A percentile compares a stretch with the other conserved stretches of the same genome.
phyloP scores from a whole-genome alignment of 2,113 vertebrate genomes.

The Semnopithecus entellus region DNA sequence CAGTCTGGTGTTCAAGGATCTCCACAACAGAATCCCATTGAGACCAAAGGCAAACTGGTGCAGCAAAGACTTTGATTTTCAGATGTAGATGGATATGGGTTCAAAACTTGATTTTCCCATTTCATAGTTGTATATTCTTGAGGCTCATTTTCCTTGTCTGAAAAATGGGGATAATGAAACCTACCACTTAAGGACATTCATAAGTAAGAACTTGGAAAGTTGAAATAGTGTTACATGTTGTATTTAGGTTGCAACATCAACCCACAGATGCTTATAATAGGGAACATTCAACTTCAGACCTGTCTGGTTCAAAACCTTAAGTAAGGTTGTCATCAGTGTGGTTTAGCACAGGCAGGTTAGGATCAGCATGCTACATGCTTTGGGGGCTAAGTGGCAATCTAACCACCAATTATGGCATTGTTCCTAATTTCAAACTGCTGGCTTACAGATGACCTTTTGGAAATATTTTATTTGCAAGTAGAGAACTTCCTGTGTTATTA shows the following conservation, averaged over 20 bases:
- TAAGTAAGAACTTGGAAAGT: conserved; percentile 49
- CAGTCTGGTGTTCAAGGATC: not conserved
- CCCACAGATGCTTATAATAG: conserved; percentile 40
- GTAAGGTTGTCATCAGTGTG: conserved; percentile 27
- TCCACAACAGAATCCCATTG: not conserved
- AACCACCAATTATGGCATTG: conserved; percentile 31
- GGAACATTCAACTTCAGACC: conserved; percentile 59
- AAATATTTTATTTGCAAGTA: conserved; percentile 66
- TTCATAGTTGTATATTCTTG: not conserved
- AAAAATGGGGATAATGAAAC: conserved; percentile 23
- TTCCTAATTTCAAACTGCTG: conserved; percentile 62
- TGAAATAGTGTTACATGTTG: conserved; percentile 16
- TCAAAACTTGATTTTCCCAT: not conserved
- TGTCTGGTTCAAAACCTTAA: conserved; percentile 52
- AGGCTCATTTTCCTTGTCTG: conserved; percentile 16
- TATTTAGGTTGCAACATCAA: conserved; percentile 57
- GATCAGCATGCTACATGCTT: conserved; percentile 49
- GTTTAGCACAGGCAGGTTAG: conserved; percentile 56
- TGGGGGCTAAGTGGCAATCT: conserved; percentile 21
- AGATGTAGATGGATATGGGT: not conserved
- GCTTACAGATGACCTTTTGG: conserved; percentile 61
- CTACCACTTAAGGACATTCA: not conserved
- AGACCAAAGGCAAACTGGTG: not conserved
- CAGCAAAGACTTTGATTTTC: not conserved
- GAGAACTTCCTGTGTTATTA: conserved; percentile 70